Conservation (phyloP, 2,113 vertebrate genomes). For the Dasypus novemcinctus region DNA sequence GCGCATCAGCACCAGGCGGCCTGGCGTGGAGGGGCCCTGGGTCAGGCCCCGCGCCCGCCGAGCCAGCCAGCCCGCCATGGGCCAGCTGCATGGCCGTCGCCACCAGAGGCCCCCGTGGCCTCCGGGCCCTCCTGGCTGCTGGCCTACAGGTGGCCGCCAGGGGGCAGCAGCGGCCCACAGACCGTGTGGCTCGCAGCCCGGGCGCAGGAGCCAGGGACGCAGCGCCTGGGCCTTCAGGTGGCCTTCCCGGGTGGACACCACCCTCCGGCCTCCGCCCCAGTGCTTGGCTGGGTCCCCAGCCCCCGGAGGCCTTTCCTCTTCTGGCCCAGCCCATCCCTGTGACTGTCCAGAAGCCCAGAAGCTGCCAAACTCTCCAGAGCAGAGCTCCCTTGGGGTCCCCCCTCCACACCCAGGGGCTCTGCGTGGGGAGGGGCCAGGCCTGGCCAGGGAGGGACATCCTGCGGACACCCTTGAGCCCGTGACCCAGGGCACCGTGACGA, state of each 20-base stretch:
- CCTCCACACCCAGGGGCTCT: too few relatives aligned
- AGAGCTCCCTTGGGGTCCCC: too few relatives aligned
- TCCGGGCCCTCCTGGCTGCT: not conserved
- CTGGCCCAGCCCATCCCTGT: not conserved
- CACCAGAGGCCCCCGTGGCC: not conserved
- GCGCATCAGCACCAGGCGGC: not conserved
- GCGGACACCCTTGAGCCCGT: not conserved
- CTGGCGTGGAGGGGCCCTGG: not conserved
- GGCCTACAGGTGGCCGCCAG: slow-evolving; percentile 63
- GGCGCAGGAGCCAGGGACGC: too few relatives aligned
- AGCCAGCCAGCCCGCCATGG: too few relatives aligned
- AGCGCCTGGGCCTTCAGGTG: too few relatives aligned
- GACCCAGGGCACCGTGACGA: too few relatives aligned
- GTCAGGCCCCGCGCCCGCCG: not conserved
- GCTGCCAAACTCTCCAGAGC: too few relatives aligned
- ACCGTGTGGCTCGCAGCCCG: accelerated
- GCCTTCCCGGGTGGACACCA: not conserved
- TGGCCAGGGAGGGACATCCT: not conserved
- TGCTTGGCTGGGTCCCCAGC: not conserved
- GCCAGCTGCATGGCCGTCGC: not conserved
- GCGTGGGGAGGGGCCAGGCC: not conserved
- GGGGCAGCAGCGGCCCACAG: slow-evolving; percentile 74
- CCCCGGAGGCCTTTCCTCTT: not conserved
- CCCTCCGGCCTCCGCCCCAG: not conserved
- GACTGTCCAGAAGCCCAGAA: not conserved